A percentile compares a stretch with the other conserved stretches of the same genome.
phyloP scores from a whole-genome alignment of 2,888 invertebrate genomes.

The Lymantria dispar region DNA sequence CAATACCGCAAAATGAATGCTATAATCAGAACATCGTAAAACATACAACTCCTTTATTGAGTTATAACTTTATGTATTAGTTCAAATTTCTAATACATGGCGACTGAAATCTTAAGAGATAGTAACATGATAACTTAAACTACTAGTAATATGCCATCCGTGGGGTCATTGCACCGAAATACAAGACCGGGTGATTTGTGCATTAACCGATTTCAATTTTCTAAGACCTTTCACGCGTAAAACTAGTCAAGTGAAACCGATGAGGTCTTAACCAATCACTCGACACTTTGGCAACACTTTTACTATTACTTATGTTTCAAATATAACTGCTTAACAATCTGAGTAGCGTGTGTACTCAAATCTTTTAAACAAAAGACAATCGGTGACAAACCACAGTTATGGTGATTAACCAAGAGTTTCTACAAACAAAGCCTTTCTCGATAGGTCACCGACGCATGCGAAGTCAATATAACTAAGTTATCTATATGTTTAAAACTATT shows the following conservation, averaged over 20 bases:
- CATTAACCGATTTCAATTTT: constrained; percentile 22
- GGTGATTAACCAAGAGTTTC: constrained; percentile 10
- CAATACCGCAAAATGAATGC: too few relatives aligned
- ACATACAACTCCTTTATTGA: too few relatives aligned
- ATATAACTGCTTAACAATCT: constrained; percentile 5
- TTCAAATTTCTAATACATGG: too few relatives aligned
- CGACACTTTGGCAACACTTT: constrained; percentile 16
- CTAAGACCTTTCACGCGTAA: constrained; percentile 24
- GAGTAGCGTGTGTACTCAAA: constrained; percentile 11
- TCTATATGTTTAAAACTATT: too few relatives aligned
- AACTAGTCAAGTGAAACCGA: constrained; percentile 22
- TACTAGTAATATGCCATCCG: neutral
- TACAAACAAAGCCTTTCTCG: constrained; percentile 7
- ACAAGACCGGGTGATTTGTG: constrained; percentile 9
- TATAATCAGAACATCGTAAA: too few relatives aligned
- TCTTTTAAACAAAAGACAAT: constrained; percentile 11
- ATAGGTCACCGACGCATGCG: constrained; percentile 1
- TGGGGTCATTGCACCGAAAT: neutral
- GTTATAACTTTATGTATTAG: too few relatives aligned
- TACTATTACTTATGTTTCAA: constrained; percentile 12
- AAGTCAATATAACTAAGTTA: neutral
- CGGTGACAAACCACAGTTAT: constrained; percentile 12
- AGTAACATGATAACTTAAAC: too few relatives aligned
- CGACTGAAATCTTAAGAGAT: too few relatives aligned
- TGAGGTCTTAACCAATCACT: constrained; percentile 21